These are phyloP conservation scores for Xiphydria camelus DNA, from an alignment of 2,888 invertebrate species.

Conservation along the genomic window DNA sequence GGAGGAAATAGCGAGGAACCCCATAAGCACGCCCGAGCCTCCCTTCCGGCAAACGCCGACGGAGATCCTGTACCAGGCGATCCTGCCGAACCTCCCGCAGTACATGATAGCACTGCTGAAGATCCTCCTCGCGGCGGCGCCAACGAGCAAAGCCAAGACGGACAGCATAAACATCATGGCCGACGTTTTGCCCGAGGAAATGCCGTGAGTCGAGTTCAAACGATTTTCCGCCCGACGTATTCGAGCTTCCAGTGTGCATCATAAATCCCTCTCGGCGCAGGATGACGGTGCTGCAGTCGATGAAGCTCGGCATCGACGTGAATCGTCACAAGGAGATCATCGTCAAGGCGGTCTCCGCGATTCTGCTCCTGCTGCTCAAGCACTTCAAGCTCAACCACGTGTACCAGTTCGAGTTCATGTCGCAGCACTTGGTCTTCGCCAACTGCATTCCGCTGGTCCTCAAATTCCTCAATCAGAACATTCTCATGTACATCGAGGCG, in stretches of 20 bases:
- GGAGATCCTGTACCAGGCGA: constrained; percentile 90
- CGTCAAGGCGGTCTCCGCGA: constrained; percentile 92
- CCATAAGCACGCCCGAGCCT: constrained; percentile 81
- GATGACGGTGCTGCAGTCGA: constrained; percentile 90
- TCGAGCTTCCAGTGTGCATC: too few species aligned
- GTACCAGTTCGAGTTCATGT: constrained; percentile 99
- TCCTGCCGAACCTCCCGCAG: constrained; percentile 94
- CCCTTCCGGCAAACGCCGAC: constrained; percentile 80
- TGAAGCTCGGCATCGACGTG: constrained; percentile 95
- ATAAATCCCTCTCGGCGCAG: too few species aligned
- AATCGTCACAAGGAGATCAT: constrained; percentile 98
- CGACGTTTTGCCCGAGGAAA: constrained; percentile 95
- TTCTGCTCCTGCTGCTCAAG: constrained; percentile 88
- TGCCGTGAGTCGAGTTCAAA: constrained; percentile 79
- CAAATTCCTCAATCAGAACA: constrained; percentile 99
- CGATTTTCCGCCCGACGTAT: too few species aligned
- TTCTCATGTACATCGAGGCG: constrained; percentile 90
- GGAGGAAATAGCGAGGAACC: constrained; percentile 88
- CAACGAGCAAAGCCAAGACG: constrained; percentile 97
- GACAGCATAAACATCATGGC: constrained; percentile 98
- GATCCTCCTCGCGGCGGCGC: constrained; percentile 95
- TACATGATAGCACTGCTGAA: constrained; percentile 97
- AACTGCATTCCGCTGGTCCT: constrained; percentile 98
- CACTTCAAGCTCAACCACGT: constrained; percentile 97
- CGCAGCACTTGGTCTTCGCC: constrained; percentile 97